A percentile compares a stretch with the other conserved stretches of the same genome.
Evolutionary conservation across 2,888 invertebrate species (phyloP).

Genomic region (Cybosia mesomella): DNA sequence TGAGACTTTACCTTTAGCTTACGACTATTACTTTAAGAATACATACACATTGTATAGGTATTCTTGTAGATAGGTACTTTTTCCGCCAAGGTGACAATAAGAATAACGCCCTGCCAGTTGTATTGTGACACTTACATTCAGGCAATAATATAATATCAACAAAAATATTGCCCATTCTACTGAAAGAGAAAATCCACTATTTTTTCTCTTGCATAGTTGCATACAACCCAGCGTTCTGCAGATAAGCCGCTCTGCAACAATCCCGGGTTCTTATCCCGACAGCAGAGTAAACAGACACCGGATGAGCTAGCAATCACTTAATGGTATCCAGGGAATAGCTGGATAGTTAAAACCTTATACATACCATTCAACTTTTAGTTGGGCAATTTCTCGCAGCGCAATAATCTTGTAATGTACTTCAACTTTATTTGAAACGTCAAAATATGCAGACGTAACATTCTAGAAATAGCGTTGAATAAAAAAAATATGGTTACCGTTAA

Average conservation of each 20-base stretch:
- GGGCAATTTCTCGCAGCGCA: background rate
- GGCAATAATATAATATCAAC: background rate
- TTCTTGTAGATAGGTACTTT: too few species aligned
- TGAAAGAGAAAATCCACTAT: background rate
- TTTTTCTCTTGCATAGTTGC: constrained; percentile 1
- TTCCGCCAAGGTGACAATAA: too few species aligned
- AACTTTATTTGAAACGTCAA: too few species aligned
- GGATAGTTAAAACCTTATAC: constrained; percentile 15
- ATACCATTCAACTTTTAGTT: background rate
- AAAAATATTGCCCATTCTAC: background rate
- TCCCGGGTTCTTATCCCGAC: constrained; percentile 40
- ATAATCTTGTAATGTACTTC: too few species aligned
- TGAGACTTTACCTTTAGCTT: too few species aligned
- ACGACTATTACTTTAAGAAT: too few species aligned
- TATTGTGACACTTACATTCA: too few species aligned
- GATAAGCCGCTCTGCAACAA: constrained; percentile 6
- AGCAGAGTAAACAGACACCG: constrained; percentile 50
- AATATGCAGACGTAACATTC: too few species aligned
- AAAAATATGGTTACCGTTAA: too few species aligned
- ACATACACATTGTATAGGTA: too few species aligned
- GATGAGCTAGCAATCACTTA: constrained; percentile 64
- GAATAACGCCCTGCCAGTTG: too few species aligned
- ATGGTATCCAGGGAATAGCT: constrained; percentile 41
- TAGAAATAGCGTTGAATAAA: too few species aligned
- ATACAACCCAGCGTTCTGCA: constrained; percentile 2